Percentiles rank a stretch among this genome's conserved stretches.
Evolutionary conservation across 2,888 invertebrate species (phyloP).

Genomic region (Diloba caeruleocephala): DNA sequence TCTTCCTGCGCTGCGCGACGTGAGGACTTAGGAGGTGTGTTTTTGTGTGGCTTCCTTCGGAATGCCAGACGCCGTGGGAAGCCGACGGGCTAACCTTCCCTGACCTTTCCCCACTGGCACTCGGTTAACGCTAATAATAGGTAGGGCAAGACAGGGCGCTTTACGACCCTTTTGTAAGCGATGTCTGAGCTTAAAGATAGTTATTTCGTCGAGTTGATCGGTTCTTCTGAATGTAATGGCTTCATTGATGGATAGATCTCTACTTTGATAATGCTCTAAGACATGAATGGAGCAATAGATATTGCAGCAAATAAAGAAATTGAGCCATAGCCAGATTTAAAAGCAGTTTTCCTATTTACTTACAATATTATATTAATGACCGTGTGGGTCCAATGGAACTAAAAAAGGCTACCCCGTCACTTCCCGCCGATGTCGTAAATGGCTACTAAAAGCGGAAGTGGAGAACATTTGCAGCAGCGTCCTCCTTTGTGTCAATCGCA

Average conservation of each 20-base stretch:
- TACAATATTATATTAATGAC: too few species aligned
- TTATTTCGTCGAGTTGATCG: conserved; percentile 24
- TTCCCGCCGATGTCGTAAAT: too few species aligned
- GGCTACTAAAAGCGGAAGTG: too few species aligned
- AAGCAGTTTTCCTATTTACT: too few species aligned
- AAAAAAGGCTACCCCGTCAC: too few species aligned
- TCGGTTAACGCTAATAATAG: conserved; percentile 46
- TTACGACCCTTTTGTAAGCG: conserved; percentile 29
- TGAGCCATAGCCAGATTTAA: too few species aligned
- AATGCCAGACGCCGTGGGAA: conserved; percentile 68
- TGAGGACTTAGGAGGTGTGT: conserved; percentile 42
- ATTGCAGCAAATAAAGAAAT: too few species aligned
- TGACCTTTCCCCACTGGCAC: conserved; percentile 67
- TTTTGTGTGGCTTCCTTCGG: conserved; percentile 73
- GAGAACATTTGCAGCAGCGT: too few species aligned
- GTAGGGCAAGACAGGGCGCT: conserved; percentile 27
- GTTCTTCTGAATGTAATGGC: conserved; percentile 5
- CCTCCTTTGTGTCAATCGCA: too few species aligned
- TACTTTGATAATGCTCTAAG: background rate
- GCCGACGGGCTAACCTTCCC: conserved; percentile 58
- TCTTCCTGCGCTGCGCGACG: conserved; percentile 52
- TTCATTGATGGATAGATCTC: conserved; percentile 8
- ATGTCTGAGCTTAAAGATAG: conserved; percentile 8
- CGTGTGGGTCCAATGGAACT: too few species aligned
- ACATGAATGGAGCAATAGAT: background rate